A percentile compares a stretch with the other conserved stretches of the same genome.
Conservation (phyloP, 2,113 vertebrate genomes). For the Zosterops japonicus region DNA sequence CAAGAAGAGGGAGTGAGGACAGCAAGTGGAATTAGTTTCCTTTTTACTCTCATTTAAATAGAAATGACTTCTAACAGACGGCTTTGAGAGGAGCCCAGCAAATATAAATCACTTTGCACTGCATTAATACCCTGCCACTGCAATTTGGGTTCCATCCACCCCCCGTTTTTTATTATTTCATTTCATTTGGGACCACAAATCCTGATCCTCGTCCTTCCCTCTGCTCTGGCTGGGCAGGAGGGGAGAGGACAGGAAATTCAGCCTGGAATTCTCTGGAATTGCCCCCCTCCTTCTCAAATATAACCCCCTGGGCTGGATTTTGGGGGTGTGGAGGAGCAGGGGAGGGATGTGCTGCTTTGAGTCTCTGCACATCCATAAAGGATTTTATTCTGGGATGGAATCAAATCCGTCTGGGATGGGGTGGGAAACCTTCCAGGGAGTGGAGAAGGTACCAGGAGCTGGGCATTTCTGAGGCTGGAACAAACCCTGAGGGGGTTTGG, state of each 20-base stretch:
- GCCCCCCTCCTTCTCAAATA: background rate
- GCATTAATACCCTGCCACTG: conserved; percentile 12
- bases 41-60: conserved; percentile 69
- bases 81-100: conserved; percentile 18
- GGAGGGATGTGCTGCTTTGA: background rate
- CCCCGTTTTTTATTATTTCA: background rate
- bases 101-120: conserved; percentile 50
- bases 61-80: conserved; percentile 52
- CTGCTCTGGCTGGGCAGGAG: background rate
- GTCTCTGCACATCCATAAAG: background rate
- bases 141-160: background rate
- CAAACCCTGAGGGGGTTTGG: background rate
- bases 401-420: background rate
- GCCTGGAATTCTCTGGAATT: background rate
- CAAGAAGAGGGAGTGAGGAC: background rate
- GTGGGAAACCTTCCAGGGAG: background rate
- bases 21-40: conserved; percentile 20
- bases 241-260: background rate
- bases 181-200: background rate
- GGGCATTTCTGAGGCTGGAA: background rate
- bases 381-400: background rate
- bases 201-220: background rate
- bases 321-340: background rate
- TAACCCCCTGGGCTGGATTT: background rate
- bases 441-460: background rate